Base-by-base conservation (phyloP, 2,888 invertebrate genomes). In the Drosophila macrospina region DNA sequence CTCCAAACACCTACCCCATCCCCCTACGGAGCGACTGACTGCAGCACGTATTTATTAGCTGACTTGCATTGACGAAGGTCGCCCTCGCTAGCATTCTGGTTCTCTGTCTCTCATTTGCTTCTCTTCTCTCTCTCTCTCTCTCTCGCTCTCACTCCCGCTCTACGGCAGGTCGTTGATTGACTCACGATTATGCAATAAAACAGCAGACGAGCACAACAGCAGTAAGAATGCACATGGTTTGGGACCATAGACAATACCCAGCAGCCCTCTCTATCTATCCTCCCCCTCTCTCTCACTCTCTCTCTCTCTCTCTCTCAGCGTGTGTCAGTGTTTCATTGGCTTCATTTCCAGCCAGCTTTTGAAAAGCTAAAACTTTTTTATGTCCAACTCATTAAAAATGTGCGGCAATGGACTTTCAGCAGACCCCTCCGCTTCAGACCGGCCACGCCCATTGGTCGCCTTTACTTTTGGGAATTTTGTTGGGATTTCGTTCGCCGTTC, bases 101-200 rank as follows among this genome's bases (percentile, higher is more conserved):
- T 28, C 26, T 24, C n/a, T 13, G 7, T 11, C 32, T 37, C 13
- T 28, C 26, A 5, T n/a, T 20, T 7, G 20, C 20, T 11, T 13
- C 5, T 11, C 11, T 24, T 13, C 8, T 15, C 15, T 11, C 32
- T 20, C 42, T 32, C 10, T 10, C 48, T 1, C 15, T 26, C 30
- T 26, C 10, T 44, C 13, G 2, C 32, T 32, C 34, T 16, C 7
- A 3, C 6, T 48, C n/a, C 5, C 6, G 11, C 45, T 50, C 24
- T 44, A 5, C 60, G 60, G 57, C 72, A 59, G 79, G 69, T 74
- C 66, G 75, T 78, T 86, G 88, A 89, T 89, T 90, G 85, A 85
- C 88, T 89, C 91, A 89, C 90, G 91, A 87, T 85, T 90, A 85
- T 88, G 90, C 85, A 84, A 90, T 89, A 90, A 89, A 89, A 87